Base-by-base conservation (phyloP, 30 jellyfish, hydroid and myxozoan species). In the Mastigias papua region DNA sequence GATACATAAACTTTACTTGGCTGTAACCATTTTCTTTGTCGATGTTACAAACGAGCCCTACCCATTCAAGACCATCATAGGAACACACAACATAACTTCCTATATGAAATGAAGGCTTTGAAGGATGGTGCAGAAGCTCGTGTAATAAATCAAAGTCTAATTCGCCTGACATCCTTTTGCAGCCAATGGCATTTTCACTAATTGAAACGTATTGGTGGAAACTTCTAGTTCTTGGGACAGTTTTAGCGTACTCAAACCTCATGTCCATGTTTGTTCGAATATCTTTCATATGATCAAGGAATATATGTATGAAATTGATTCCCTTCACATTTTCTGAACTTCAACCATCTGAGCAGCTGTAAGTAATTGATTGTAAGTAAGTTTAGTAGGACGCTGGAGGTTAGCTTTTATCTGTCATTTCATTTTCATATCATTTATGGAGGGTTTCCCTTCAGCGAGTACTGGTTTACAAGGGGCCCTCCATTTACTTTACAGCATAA, bases 181-280 rank as follows among this genome's bases (percentile, higher is more conserved):
- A 13, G 1, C 78, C 87, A 48, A 67, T 87, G 89, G 63, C 25
- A 61, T 92, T 21, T 17, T 9, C 25, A 48, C 92, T 54, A n/a
- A 74, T 42, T 51, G 95, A 92, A 10, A 49, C 71, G 77, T 73
- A 50, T 21, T 86, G 95, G 57, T 86, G 95, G 48, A 19, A 61
- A 34, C 57, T 26, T 64, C 95, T 69, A 27, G 97, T 82, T 20
- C 96, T 96, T 11, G 97, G 96, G 29, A 73, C 73, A 20, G 97
- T 89, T 60, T 34, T 77, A 6, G 88, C 97, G 27, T 37, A 57
- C 29, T 22, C 28, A 74, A 82, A 90, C 62, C 95, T 48, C 28
- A 67, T 37, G 28, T 75, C 25, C 73, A 75, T 37, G 26, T 27
- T 33, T 48, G 22, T 70, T 60, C 91, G 70, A 16, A 87, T 77